Conservation (phyloP, 2,797 vertebrate species). For the Hypotaenidia philippensis region DNA sequence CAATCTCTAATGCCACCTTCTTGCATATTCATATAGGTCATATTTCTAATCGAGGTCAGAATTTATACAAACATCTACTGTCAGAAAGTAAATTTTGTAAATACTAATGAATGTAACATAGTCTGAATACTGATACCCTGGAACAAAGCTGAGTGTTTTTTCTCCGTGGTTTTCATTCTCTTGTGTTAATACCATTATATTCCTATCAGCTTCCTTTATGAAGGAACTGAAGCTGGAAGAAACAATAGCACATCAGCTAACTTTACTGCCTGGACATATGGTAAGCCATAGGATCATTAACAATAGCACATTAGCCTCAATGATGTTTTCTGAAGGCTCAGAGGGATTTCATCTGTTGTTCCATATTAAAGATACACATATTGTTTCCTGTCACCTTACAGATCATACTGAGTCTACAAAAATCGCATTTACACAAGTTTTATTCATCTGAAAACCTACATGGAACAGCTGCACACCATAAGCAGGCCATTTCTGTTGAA, state of each 20-base stretch:
- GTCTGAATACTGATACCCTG: not conserved
- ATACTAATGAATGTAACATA: not conserved
- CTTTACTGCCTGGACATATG: slow-evolving; percentile 29
- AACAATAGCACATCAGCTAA: not conserved
- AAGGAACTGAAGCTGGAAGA: slow-evolving; percentile 7
- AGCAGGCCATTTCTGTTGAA: not conserved
- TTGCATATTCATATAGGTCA: slow-evolving; percentile 41
- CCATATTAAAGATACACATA: not conserved
- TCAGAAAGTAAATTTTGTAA: slow-evolving; percentile 17
- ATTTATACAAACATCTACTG: slow-evolving; percentile 30
- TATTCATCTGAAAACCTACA: slow-evolving; percentile 1
- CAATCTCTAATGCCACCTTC: not conserved
- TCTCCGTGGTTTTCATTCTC: not conserved
- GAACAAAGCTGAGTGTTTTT: not conserved
- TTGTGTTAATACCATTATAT: not conserved
- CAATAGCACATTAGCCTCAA: slow-evolving; percentile 23
- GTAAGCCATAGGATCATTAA: slow-evolving; percentile 20
- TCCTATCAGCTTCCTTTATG: not conserved
- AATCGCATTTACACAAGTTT: not conserved
- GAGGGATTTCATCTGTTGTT: slow-evolving; percentile 33
- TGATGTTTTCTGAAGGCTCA: slow-evolving; percentile 35
- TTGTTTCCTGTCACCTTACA: not conserved
- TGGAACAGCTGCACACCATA: not conserved
- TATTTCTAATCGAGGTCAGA: slow-evolving; percentile 13
- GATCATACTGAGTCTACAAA: slow-evolving; percentile 1